Evolutionary conservation across 2,797 vertebrate genomes (phyloP).

Genomic region (Ceyx erithaca): DNA sequence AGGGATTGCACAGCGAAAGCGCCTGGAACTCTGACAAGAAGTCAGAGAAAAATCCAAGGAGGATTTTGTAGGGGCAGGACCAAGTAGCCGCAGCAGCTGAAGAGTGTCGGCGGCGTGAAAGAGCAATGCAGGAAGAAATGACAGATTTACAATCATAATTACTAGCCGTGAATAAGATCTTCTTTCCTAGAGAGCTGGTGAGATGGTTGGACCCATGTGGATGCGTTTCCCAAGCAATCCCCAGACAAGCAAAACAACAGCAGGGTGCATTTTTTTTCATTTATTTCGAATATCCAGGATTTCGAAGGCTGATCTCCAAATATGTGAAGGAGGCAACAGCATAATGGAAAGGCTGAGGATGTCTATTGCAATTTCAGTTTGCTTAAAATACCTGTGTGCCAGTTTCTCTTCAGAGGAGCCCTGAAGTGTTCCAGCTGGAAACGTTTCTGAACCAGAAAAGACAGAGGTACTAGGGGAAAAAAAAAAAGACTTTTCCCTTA

Average conservation of each 20-base stretch:
- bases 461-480: neutral
- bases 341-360: neutral
- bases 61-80: neutral
- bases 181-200: conserved; percentile 14
- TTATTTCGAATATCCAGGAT: neutral
- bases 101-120: neutral
- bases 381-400: neutral
- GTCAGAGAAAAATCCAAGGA: too few relatives aligned
- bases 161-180: neutral
- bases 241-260: neutral
- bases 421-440: conserved; percentile 2
- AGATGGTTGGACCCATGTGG: neutral
- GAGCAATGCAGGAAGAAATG: conserved; percentile 1
- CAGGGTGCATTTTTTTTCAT: neutral
- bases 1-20: neutral
- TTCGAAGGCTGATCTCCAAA: neutral
- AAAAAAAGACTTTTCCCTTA: neutral
- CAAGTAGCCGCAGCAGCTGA: neutral
- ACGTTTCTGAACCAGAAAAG: neutral
- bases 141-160: conserved; percentile 50
- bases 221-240: neutral
- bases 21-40: neutral
- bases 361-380: neutral
- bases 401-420: neutral
- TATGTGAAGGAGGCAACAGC: neutral